A percentile compares a stretch with the other conserved stretches of the same genome.
Conservation (phyloP, 2,113 vertebrate species). For the Columba janthina region DNA sequence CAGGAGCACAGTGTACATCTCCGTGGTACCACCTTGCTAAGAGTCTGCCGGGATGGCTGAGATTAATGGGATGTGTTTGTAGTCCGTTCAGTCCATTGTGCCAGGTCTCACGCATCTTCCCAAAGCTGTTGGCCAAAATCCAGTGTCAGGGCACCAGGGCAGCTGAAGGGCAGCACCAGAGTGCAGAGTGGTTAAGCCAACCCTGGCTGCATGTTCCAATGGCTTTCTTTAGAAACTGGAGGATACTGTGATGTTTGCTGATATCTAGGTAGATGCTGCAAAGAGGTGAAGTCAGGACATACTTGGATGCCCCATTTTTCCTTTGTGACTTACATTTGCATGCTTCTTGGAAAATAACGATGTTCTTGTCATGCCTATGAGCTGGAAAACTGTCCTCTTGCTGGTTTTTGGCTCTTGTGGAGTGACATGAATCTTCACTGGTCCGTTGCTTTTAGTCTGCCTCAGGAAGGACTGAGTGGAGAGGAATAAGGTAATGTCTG, state of each 20-base stretch:
- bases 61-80: not conserved
- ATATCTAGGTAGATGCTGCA: not conserved
- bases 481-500: not conserved
- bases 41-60: not conserved
- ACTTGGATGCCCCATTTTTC: not conserved
- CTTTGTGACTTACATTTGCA: not conserved
- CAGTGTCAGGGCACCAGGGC: not conserved
- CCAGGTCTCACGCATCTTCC: not conserved
- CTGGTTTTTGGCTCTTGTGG: not conserved
- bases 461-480: not conserved
- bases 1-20: not conserved
- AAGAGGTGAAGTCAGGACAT: not conserved
- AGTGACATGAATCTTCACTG: not conserved
- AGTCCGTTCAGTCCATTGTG: not conserved
- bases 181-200: not conserved
- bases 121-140: not conserved
- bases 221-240: not conserved
- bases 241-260: not conserved
- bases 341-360: not conserved
- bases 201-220: not conserved
- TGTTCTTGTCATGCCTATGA: not conserved
- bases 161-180: not conserved
- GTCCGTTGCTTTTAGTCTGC: conserved; percentile 5
- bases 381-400: not conserved
- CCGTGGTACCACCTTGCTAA: not conserved